Evolutionary conservation across 2,888 invertebrate genomes (phyloP), one percentile per base, ranked within the genome.

Genomic region (Rotaria magnacalcarata): DNA sequence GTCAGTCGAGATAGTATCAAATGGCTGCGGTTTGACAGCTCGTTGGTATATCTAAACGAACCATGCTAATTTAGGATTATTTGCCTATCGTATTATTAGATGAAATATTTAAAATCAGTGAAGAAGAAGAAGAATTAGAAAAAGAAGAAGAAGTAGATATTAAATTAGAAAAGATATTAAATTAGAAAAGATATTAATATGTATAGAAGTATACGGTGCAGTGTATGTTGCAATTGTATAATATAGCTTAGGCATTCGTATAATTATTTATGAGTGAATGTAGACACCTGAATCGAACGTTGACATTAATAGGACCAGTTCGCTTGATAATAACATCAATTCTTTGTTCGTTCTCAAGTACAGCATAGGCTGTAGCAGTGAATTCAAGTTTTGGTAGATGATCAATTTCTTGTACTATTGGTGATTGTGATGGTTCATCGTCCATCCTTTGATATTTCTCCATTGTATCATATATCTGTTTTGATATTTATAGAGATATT

Each of bases 311-410:
- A 87, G 92, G 91, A 43, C 93, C 93, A 87, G 91, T 91, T 86
- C 93, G 90, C 67, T 90, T 90, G 34, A 93, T 91, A 27, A 92
- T 92, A 84, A 93, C 90, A 11, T 89, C 86, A 16, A 91, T 90
- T 80, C 89, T 88, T n/a, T 90, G 90, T 74, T 90, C 91, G 87
- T 92, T 92, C 89, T 93, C 93, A 88, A 92, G 89, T 0, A 93
- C 92, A 27, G 93, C 92, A 87, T 91, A 91, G 2, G 92, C 91
- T 0, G 92, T 92, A 3, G 93, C 91, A 52, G 92, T 91, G 89
- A 93, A 93, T 89, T 93, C 93, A 11, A 93, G 88, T 14, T 93
- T 90, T 4, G 93, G 91, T 88, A 91, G 91, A 54, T 89, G 89
- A 0, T 89, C 89, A 52, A 90, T 90, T 27, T 91, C 91, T 41